Base-by-base conservation (phyloP, 2,113 vertebrate genomes). In the Ictidomys tridecemlineatus region DNA sequence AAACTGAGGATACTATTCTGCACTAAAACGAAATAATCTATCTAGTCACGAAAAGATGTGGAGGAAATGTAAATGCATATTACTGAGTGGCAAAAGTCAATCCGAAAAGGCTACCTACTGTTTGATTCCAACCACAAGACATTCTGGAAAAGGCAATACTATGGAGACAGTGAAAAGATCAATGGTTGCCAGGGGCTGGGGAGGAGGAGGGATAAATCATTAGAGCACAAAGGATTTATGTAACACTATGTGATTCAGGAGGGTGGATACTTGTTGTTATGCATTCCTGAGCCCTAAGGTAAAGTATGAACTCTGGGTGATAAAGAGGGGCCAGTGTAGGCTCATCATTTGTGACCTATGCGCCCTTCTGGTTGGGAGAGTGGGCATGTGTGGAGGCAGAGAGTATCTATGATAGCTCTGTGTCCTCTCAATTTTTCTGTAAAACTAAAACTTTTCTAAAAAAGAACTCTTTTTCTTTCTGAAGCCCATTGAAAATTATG, bases 81-180 rank as follows among this genome's bases (percentile, higher is more conserved):
- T 58, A 48, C 58, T 76, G 26, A 58, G 48, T 42, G 32, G 69
- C 67, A 84, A 48, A 93, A 69, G 18, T 8, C 69, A 73, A 10
- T 53, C 45, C 11, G 17, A 34, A 69, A 74, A 86, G 51, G 14
- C 53, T 42, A 11, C 10, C 8, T 51, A 37, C 42, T 76, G 8
- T 28, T 70, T 32, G 45, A 45, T 53, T 76, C 32, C 70, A 69
- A 69, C 12, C 58, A n/a, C 14, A 58, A 69, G 58, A 56, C 78
- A 63, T 89, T 89, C 85, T 83, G 56, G 78, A 89, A 84, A 93
- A 77, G 69, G 20, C 26, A 61, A 58, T 92, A 83, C 58, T 30
- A 42, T 24, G 32, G 37, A 74, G 22, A 70, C 12, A 65, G 11
- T 83, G n/a, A 67, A 95, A 89, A 67, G 37, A 42, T 84, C 13